Evolutionary conservation across 2,797 vertebrate species (phyloP).

Genomic region (Acomys russatus): DNA sequence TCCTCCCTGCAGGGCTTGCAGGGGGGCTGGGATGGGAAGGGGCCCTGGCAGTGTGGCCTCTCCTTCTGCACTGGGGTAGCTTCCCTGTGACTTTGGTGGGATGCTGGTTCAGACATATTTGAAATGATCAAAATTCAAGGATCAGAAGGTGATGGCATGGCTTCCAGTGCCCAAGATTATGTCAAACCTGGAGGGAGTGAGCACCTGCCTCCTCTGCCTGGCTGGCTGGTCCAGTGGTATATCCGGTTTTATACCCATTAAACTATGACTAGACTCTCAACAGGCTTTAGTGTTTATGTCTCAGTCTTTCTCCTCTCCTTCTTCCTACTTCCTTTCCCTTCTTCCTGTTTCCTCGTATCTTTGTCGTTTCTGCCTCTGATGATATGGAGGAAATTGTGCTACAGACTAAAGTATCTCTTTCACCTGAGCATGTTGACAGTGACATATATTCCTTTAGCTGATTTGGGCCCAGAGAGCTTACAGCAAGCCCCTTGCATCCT

Average conservation of each 20-base stretch:
- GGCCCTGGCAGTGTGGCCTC: background rate
- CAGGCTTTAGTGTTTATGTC: background rate
- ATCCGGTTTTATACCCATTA: background rate
- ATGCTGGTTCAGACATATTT: background rate
- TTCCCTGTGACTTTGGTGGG: background rate
- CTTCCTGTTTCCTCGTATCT: background rate
- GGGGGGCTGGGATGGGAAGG: fast-evolving
- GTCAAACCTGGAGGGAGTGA: background rate
- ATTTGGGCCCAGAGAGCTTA: background rate
- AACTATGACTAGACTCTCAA: background rate
- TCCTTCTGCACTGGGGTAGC: background rate
- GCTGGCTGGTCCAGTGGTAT: background rate
- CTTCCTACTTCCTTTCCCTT: background rate
- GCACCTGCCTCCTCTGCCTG: background rate
- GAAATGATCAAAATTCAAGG: background rate
- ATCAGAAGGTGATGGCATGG: background rate
- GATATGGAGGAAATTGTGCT: background rate
- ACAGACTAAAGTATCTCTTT: background rate
- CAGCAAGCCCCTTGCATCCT: background rate
- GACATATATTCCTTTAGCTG: background rate
- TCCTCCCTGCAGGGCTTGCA: background rate
- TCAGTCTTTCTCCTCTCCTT: background rate
- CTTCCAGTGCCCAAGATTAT: background rate
- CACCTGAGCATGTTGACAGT: background rate
- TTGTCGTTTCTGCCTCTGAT: background rate